Evolutionary conservation across 23 tunicate species (phyloP).

Genomic region (Oikopleura albicans): DNA sequence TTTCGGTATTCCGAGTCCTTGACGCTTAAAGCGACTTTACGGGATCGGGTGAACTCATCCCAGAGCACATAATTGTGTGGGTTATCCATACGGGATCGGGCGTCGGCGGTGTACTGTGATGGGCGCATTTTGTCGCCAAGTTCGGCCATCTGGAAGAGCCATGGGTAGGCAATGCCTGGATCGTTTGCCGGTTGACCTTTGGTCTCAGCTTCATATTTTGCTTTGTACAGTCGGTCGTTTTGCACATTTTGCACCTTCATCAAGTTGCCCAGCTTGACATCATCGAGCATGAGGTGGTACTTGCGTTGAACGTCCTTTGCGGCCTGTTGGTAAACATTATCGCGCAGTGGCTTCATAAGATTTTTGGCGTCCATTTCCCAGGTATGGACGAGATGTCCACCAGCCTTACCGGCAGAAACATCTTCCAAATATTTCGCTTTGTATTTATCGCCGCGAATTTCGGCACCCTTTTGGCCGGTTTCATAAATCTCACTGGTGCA

Average conservation of each 20-base stretch:
- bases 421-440: background rate
- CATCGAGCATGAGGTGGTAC: background rate
- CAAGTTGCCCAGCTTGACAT: background rate
- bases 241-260: background rate
- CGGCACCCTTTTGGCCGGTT: background rate
- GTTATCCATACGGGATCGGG: background rate
- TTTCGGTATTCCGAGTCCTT: constrained; percentile 16
- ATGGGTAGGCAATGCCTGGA: constrained; percentile 15
- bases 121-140: background rate
- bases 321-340: background rate
- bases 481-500: background rate
- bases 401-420: background rate
- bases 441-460: background rate
- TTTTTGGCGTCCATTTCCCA: constrained; percentile 16
- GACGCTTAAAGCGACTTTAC: background rate
- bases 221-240: background rate
- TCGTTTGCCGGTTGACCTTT: background rate
- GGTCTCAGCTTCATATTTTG: background rate
- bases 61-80: background rate
- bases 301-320: constrained; percentile 4
- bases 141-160: background rate
- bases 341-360: background rate
- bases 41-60: background rate
- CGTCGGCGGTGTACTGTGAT: background rate
- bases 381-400: background rate